Evolutionary conservation across 2,113 vertebrate species (phyloP).

Genomic region (Nerophis lumbriciformis): DNA sequence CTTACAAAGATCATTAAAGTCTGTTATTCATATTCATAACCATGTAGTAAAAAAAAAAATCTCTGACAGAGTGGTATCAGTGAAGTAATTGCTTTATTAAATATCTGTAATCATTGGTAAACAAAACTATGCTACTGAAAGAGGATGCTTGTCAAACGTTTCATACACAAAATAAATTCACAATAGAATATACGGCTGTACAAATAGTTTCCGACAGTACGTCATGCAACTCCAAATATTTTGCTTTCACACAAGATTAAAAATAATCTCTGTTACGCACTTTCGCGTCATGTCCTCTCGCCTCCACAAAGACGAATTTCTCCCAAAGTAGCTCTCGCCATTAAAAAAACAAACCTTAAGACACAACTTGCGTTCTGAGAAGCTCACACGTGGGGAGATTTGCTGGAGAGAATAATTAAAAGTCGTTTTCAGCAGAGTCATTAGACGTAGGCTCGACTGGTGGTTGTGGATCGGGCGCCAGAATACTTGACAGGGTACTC

Average conservation of each 20-base stretch:
- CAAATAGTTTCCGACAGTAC: conserved; percentile 2
- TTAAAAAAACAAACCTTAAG: not conserved
- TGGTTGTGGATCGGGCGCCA: conserved; percentile 49
- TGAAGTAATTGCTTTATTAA: conserved; percentile 39
- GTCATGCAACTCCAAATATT: conserved; percentile 1
- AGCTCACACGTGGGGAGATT: conserved; percentile 11
- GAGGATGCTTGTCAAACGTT: not conserved
- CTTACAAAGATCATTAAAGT: no score
- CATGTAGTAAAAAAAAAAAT: conserved; percentile 1
- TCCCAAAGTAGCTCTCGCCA: not conserved
- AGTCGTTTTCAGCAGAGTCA: conserved; percentile 13
- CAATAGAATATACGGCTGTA: conserved; percentile 14
- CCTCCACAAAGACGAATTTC: no score
- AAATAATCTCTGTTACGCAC: not conserved
- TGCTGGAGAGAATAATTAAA: not conserved
- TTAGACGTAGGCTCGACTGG: conserved; percentile 69
- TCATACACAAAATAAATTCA: conserved; percentile 21
- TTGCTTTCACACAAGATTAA: not conserved
- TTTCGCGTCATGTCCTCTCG: not conserved
- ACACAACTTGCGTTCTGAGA: not conserved
- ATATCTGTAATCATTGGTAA: conserved; percentile 18
- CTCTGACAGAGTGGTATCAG: not conserved
- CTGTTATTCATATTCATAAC: not conserved
- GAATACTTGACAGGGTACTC: conserved; percentile 70
- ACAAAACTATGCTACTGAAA: conserved; percentile 11